These are phyloP conservation scores for Vimba vimba DNA, from an alignment of 2,113 vertebrate species.

Conservation along the genomic window DNA sequence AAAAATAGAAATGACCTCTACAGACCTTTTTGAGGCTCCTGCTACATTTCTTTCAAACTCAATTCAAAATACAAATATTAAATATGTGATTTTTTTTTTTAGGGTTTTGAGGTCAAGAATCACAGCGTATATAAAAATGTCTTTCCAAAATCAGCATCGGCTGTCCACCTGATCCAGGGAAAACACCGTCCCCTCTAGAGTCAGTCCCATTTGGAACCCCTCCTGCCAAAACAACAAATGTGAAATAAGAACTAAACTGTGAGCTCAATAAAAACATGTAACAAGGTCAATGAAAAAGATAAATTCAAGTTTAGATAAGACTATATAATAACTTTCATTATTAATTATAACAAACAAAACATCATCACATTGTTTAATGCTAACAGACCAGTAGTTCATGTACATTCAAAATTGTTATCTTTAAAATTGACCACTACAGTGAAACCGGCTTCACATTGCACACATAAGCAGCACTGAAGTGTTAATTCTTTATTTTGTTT, in stretches of 20 bases:
- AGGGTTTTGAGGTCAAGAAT: slow-evolving; percentile 19
- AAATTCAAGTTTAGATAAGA: background rate
- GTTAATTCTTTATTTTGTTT: background rate
- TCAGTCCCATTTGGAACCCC: slow-evolving; percentile 96
- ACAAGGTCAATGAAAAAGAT: background rate
- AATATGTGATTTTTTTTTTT: background rate
- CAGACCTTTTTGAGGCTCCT: background rate
- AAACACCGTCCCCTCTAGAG: slow-evolving; percentile 86
- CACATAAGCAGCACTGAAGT: background rate
- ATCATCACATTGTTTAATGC: background rate
- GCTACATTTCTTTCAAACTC: slow-evolving; percentile 16
- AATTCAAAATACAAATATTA: slow-evolving; percentile 27
- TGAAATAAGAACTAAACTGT: background rate
- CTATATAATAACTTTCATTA: background rate
- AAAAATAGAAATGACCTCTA: slow-evolving; percentile 54
- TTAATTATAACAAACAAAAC: no score
- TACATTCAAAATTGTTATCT: background rate
- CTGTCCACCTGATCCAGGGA: slow-evolving; percentile 84
- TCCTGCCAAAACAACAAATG: slow-evolving; percentile 73
- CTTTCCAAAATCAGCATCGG: slow-evolving; percentile 77
- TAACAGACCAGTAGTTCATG: background rate
- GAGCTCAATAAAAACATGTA: background rate
- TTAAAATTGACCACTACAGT: background rate
- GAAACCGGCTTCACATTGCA: background rate
- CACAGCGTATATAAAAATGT: background rate